These are phyloP conservation scores for Cinclus cinclus DNA, from an alignment of 2,113 vertebrate genomes.

Conservation along the genomic window DNA sequence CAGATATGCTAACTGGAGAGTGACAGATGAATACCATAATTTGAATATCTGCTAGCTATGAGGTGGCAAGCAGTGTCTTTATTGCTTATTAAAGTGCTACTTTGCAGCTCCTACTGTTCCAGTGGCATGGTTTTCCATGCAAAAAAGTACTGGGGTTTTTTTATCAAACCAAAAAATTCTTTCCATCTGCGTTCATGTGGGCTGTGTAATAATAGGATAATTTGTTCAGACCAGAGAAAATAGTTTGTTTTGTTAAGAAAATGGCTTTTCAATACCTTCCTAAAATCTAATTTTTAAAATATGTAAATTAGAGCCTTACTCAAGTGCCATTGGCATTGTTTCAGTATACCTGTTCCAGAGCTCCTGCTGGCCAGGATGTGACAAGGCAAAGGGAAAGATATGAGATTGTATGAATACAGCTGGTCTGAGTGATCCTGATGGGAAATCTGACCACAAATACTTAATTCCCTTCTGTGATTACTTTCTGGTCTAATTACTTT, in stretches of 20 bases:
- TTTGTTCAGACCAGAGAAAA: not conserved
- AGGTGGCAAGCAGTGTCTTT: slow-evolving; percentile 53
- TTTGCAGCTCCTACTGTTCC: slow-evolving; percentile 10
- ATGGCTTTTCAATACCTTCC: not conserved
- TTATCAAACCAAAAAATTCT: not conserved
- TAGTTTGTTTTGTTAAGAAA: slow-evolving; percentile 2
- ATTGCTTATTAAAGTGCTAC: slow-evolving; percentile 57
- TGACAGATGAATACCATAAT: slow-evolving; percentile 71
- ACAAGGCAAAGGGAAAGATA: not conserved
- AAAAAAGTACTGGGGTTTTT: not conserved
- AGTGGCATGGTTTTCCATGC: not conserved
- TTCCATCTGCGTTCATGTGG: not conserved
- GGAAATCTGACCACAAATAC: not conserved
- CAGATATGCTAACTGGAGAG: slow-evolving; percentile 57
- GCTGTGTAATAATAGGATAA: not conserved
- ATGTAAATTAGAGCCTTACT: slow-evolving; percentile 4
- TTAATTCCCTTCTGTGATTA: not conserved
- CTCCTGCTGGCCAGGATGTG: not conserved
- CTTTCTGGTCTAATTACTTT: slow-evolving; percentile 36
- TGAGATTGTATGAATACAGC: not conserved
- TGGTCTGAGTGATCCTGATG: not conserved
- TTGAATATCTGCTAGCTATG: slow-evolving; percentile 52
- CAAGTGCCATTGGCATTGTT: not conserved
- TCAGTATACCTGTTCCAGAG: not conserved
- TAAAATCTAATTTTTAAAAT: not conserved